Evolutionary conservation across 2,113 vertebrate genomes (phyloP), one percentile per base, ranked within the genome.

Genomic region (Hiodon tergisus): DNA sequence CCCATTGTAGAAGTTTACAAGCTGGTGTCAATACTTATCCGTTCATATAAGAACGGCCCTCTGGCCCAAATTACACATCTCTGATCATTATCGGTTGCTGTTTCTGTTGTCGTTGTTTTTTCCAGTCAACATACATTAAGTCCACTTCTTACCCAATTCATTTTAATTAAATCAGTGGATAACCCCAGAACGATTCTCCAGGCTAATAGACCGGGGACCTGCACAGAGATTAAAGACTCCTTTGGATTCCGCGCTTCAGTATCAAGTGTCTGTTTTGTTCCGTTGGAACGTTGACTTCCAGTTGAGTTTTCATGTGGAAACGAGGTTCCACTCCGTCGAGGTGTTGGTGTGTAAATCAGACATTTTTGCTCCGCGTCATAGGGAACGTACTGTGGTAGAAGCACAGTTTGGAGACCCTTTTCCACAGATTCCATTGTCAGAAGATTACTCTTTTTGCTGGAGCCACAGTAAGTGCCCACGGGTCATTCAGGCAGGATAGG

Each of bases 131-230:
- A 85, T 85, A 81, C 78, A 86, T 86, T 82, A 85, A 4, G 62
- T 78, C 3, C 3, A 17, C 71, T 78, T 69, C 65, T 7, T 66
- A 62, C 79, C 71, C 88, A 86, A 90, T 89, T 85, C 86, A 86
- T 86, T 83, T 76, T 74, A 67, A 70, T 65, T 67, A 81, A 81
- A 85, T 87, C 68, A 82, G 79, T 55, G 52, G 58, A 77, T 83
- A 82, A 73, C 87, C 89, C 88, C 87, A 5, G 79, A 87, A 85
- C 72, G 82, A 80, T 87, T 86, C 70, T 84, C 85, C 76, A 77
- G 65, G 77, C 67, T 72, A 85, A 31, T 31, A 85, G 85, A 82
- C 89, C 87, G 82, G 86, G 76, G 81, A 81, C 83, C 67, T 80
- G 81, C 75, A 57, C 74, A 65, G 81, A 88, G 85, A 89, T 87